Percentiles rank a stretch among this genome's conserved stretches.
These are phyloP conservation scores for Leptopilina clavipes DNA, from an alignment of 1,140 invertebrate genomes.

Conservation along the genomic window DNA sequence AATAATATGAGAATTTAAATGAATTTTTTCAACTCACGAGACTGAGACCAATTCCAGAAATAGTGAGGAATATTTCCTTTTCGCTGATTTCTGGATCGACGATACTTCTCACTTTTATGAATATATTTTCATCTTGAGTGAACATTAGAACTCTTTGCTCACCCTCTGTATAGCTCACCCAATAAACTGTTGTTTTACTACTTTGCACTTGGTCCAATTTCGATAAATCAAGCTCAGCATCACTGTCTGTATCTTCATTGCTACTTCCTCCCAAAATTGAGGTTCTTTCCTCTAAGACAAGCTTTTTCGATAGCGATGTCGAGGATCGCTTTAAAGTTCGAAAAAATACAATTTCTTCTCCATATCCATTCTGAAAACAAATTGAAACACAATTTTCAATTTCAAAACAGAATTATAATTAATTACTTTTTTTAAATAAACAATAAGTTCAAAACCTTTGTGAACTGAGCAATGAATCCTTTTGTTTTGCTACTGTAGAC, in stretches of 20 bases:
- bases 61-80: conserved; percentile 82
- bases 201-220: conserved; percentile 70
- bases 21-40: conserved; percentile 63
- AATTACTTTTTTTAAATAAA: neutral
- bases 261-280: conserved; percentile 47
- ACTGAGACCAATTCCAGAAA: conserved; percentile 83
- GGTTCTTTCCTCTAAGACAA: conserved; percentile 34
- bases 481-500: conserved; percentile 87
- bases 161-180: conserved; percentile 86
- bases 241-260: conserved; percentile 62
- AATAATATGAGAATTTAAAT: no score
- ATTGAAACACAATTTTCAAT: no score
- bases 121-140: conserved; percentile 86
- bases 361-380: conserved; percentile 74
- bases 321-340: conserved; percentile 77
- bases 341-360: conserved; percentile 81
- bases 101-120: conserved; percentile 80
- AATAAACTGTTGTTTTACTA: conserved; percentile 84
- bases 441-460: conserved; percentile 75
- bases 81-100: conserved; percentile 83
- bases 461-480: conserved; percentile 82
- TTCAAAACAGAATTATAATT: no score
- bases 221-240: conserved; percentile 53
- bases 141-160: conserved; percentile 86
- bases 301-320: conserved; percentile 40